A percentile compares a stretch with the other conserved stretches of the same genome.
phyloP scores from a whole-genome alignment of 2,888 invertebrate genomes.

The Drosophila neutralis region DNA sequence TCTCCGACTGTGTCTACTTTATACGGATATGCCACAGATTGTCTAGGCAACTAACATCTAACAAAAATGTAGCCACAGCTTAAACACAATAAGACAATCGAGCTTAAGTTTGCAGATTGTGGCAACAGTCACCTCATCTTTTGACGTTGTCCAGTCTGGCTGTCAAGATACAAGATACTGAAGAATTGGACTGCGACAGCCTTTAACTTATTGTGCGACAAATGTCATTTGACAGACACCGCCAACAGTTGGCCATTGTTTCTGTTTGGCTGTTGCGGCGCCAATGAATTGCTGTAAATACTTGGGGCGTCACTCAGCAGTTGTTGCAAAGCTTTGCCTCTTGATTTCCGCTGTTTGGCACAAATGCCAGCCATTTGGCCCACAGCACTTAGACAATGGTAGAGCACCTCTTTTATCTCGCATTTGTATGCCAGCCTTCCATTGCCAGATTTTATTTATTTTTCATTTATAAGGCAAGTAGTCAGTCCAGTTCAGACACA shows the following conservation, averaged over 20 bases:
- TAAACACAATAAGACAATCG: not conserved
- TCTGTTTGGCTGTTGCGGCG: conserved; percentile 17
- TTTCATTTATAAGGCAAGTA: not conserved
- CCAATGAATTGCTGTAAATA: conserved; percentile 39
- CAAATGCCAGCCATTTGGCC: conserved; percentile 33
- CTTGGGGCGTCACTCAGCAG: conserved; percentile 35
- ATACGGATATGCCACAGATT: conserved; percentile 34
- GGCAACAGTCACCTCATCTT: conserved; percentile 8
- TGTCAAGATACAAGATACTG: not conserved
- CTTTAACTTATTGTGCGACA: conserved; percentile 22
- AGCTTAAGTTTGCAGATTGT: not conserved
- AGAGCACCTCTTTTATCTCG: conserved; percentile 6
- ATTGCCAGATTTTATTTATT: not conserved
- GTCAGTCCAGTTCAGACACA: not conserved
- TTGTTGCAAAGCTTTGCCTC: conserved; percentile 28
- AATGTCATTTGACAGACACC: conserved; percentile 23
- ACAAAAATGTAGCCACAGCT: conserved; percentile 42
- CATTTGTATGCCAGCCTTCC: conserved; percentile 1
- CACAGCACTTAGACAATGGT: conserved; percentile 41
- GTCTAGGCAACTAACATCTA: conserved; percentile 18
- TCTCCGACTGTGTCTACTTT: conserved; percentile 2
- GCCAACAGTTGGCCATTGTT: conserved; percentile 28
- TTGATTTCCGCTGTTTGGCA: conserved; percentile 39
- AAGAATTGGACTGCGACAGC: conserved; percentile 1
- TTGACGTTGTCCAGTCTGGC: conserved; percentile 20